Base-by-base conservation (phyloP, 2,797 vertebrate species). In the Protosalanx chinensis region DNA sequence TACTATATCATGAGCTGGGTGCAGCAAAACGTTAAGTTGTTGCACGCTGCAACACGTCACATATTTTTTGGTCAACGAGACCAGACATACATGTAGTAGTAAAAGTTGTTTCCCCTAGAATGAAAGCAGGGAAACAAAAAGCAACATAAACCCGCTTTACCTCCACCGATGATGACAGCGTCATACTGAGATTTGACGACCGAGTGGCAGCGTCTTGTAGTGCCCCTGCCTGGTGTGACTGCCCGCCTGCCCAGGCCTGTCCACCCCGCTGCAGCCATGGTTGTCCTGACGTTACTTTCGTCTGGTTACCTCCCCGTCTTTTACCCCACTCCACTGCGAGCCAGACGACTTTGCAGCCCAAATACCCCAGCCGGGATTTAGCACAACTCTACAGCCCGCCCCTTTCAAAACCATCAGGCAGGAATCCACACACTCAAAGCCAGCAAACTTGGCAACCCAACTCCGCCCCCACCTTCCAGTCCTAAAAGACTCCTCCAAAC, bases 101-200 rank as follows among this genome's bases (percentile, higher is more conserved):
- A 30, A 63, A 63, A n/a, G 61, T 63, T 7, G 13, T 30, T 16
- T 13, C 16, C 10, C 27, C 29, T 13, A 20, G 16, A 18, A 57
- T 6, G 23, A 23, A 23, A 58, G 56, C 8, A 27, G 27, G 7
- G 30, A 33, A 35, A 63, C 41, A 46, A 3, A 13, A 8, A 46
- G 3, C 7, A 1, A 57, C 51, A 37, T 30, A 56, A 10, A 33
- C 20, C 20, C 13, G 7, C 12, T 72, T 13, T 82, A 98, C 97
- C 97, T 96, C 95, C 97, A 73, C 97, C 97, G 60, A 99, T 94
- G 71, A 99, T 89, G 81, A 98, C 84, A 0, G 95, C 96, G 1
- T 98, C 96, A 10, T 99, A 98, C 27, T 91, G 89, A 1, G 79
- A 67, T 77, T 92, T 93, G 73, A 91, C 53, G 2, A 5, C 69